Evolutionary conservation across 2,113 vertebrate species (phyloP).

Genomic region (Panthera tigris): DNA sequence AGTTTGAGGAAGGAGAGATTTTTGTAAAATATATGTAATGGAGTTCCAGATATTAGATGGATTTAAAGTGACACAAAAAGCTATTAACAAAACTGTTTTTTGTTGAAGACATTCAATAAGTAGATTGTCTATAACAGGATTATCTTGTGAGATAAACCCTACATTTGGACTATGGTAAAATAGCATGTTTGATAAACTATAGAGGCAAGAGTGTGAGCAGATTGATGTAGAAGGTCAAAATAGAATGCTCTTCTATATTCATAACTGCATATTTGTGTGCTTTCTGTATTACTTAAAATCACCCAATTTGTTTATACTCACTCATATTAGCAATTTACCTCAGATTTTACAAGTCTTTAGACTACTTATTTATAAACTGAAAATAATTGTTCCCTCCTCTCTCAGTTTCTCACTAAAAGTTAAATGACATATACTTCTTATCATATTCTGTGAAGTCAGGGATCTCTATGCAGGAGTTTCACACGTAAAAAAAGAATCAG

Average conservation of each 20-base stretch:
- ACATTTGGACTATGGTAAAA: constrained; percentile 60
- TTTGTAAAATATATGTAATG: constrained; percentile 42
- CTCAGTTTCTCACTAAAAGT: background rate
- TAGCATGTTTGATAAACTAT: constrained; percentile 58
- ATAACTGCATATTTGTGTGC: background rate
- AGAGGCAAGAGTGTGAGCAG: constrained; percentile 34
- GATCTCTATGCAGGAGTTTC: background rate
- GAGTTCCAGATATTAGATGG: constrained; percentile 55
- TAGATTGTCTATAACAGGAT: constrained; percentile 75
- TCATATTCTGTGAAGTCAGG: background rate
- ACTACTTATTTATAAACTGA: background rate
- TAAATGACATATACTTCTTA: background rate
- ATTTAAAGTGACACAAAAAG: constrained; percentile 77
- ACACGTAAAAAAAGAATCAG: background rate
- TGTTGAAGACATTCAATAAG: constrained; percentile 70
- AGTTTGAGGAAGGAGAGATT: constrained; percentile 62
- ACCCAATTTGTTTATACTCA: background rate
- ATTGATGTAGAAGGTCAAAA: background rate
- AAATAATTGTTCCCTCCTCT: background rate
- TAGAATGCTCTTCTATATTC: background rate
- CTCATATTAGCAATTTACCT: background rate
- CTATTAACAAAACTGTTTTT: constrained; percentile 77
- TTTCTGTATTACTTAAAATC: background rate
- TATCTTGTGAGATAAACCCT: constrained; percentile 57
- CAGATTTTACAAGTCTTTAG: background rate